phyloP scores from a whole-genome alignment of 2,113 vertebrate genomes.

The Jacana jacana region DNA sequence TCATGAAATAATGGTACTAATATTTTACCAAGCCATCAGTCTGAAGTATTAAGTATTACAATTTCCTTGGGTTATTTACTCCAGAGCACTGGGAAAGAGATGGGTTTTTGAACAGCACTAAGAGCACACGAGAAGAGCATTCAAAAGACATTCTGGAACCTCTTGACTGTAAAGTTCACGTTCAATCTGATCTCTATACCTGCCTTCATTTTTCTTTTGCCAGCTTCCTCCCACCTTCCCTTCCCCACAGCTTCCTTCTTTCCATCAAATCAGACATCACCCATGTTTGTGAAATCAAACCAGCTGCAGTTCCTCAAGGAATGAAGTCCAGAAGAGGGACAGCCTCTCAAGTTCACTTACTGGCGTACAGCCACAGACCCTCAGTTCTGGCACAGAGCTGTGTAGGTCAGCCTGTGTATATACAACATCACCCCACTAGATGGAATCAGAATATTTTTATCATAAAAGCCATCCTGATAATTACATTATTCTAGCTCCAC shows the following conservation, averaged over 20 bases:
- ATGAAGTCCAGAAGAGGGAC: background rate
- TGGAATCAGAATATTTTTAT: background rate
- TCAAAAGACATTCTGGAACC: background rate
- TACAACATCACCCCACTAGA: background rate
- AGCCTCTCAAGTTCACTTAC: background rate
- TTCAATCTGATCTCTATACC: background rate
- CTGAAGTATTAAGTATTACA: background rate
- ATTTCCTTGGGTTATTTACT: background rate
- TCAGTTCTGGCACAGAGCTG: background rate
- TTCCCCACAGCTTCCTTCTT: background rate
- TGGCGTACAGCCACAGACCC: rapidly evolving
- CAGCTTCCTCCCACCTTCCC: background rate
- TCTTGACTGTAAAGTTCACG: background rate
- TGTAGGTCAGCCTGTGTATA: rapidly evolving
- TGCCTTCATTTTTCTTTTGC: background rate
- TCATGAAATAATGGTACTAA: background rate
- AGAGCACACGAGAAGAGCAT: background rate
- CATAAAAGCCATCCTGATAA: background rate
- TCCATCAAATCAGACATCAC: background rate
- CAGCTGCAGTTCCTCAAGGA: background rate
- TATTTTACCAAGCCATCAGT: background rate
- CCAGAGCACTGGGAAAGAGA: background rate
- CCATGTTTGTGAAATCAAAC: background rate
- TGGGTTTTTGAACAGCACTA: background rate
- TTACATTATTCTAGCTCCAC: background rate